phyloP scores from a whole-genome alignment of 2,113 vertebrate species.

The Charina bottae region DNA sequence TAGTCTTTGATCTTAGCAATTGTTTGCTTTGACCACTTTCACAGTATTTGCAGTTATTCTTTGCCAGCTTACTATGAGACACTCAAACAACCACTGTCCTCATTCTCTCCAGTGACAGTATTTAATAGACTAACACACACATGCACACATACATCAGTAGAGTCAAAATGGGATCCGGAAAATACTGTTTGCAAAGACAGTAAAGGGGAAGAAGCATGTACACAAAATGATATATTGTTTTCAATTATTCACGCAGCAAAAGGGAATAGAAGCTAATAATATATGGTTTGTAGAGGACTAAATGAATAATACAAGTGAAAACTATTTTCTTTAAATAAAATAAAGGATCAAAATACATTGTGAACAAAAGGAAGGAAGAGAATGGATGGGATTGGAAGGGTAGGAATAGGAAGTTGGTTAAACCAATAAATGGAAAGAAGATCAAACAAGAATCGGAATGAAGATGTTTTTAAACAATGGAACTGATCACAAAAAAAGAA shows the following conservation, averaged over 20 bases:
- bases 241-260: neutral
- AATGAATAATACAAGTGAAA: neutral
- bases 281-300: neutral
- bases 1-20: neutral
- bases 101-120: neutral
- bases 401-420: neutral
- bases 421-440: no score
- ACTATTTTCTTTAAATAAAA: neutral
- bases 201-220: neutral
- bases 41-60: neutral
- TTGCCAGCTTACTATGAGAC: neutral
- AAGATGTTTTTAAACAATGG: no score
- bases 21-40: neutral
- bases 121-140: neutral
- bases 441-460: no score
- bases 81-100: neutral
- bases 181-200: neutral
- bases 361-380: neutral
- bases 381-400: neutral
- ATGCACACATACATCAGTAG: neutral
- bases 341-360: neutral
- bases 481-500: no score
- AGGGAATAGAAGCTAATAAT: neutral
- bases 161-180: neutral
- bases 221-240: neutral